Base-by-base conservation (phyloP, 2,113 vertebrate species). In the Engraulis encrasicolus region DNA sequence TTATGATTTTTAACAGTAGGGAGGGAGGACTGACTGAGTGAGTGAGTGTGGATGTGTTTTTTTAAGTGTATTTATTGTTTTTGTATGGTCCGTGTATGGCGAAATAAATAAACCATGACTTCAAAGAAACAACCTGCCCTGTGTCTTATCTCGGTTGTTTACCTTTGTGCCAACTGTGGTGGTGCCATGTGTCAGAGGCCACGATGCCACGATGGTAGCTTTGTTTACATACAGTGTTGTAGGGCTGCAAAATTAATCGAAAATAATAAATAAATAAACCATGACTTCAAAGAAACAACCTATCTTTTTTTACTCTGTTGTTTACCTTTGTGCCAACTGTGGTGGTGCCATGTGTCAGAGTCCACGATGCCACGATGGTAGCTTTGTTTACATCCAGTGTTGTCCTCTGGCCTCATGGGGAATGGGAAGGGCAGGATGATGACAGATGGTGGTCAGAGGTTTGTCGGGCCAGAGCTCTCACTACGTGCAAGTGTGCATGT, bases 1-100 rank as follows among this genome's bases (percentile, higher is more conserved):
- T 34, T 74, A 74, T 34, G 31, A 36, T 74, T 74, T 74, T 74
- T 74, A 74, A 74, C 54, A n/a, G 54, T 66, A 66, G 66, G 2
- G 27, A 74, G 66, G 27, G n/a, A n/a, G n/a, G n/a, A n/a, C n/a
- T n/a, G n/a, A n/a, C n/a, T n/a, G n/a, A n/a, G n/a, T n/a, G n/a
- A 34, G 23, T 7, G 31, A 4, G 31, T 74, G 66, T 27, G 58
- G 3, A 54, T 58, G 20, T 9, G 6, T 58, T n/a, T 58, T 19
- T 9, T 4, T 19, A 54, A 19, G 23, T 58, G 2, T 71, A 71
- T 71, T 36, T 74, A 17, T 15, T 34, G 66, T 74, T 74, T n/a
- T 17, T 74, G 66, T 74, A 34, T 15, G 4, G 66, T 74, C 66
- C 14, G 66, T 17, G 31, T 45, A 74, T 34, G 27, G 12, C 14